These are phyloP conservation scores for Asobara japonica DNA, from an alignment of 1,140 invertebrate species.

Conservation along the genomic window DNA sequence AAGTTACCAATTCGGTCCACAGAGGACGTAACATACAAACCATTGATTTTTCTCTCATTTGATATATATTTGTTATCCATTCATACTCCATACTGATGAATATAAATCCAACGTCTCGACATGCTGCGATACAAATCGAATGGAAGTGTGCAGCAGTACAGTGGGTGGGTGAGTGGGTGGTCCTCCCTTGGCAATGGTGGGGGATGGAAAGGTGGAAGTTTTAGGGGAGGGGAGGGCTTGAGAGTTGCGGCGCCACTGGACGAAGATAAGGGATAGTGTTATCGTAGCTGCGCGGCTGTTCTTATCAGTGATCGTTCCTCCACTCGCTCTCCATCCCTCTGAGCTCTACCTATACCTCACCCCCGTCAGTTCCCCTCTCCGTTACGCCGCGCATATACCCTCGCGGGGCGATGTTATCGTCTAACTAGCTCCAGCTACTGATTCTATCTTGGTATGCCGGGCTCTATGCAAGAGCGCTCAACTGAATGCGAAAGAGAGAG, in stretches of 20 bases:
- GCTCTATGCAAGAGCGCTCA: background rate
- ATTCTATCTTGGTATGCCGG: conserved; percentile 57
- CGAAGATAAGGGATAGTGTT: conserved; percentile 63
- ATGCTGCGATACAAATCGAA: conserved; percentile 29
- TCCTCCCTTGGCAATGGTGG: background rate
- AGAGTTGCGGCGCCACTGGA: conserved; percentile 67
- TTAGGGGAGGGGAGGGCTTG: conserved; percentile 52
- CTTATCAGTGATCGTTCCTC: conserved; percentile 63
- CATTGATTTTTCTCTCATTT: too few relatives aligned
- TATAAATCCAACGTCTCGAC: conserved; percentile 39
- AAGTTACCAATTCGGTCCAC: too few relatives aligned
- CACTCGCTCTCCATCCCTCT: conserved; percentile 32
- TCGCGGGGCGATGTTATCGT: conserved; percentile 65
- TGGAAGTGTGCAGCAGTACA: conserved; percentile 38
- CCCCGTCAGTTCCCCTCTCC: conserved; percentile 2
- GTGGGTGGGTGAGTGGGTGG: conserved; percentile 27
- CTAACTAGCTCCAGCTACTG: conserved; percentile 68
- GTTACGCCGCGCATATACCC: conserved; percentile 44
- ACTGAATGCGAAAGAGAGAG: too few relatives aligned
- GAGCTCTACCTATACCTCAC: conserved; percentile 13
- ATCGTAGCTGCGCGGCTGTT: conserved; percentile 59
- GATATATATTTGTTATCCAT: background rate
- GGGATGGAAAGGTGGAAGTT: conserved; percentile 36
- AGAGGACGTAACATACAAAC: too few relatives aligned
- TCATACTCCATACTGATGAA: conserved; percentile 33